Evolutionary conservation across 2,888 invertebrate genomes (phyloP).

Genomic region (Corbicula japonica): DNA sequence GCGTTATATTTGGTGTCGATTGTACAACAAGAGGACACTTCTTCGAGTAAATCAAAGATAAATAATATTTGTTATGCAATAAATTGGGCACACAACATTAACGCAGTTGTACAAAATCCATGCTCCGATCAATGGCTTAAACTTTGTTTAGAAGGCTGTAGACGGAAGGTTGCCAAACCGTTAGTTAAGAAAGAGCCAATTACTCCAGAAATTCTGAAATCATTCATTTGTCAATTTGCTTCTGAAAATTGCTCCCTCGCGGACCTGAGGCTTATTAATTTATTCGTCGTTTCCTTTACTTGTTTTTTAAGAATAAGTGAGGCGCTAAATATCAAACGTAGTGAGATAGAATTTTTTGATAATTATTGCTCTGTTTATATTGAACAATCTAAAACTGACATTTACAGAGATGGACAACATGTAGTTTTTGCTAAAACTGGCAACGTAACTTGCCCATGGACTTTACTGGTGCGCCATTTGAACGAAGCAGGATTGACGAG

Average conservation of each 20-base stretch:
- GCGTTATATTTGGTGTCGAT: slow-evolving; percentile 16
- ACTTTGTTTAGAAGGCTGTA: slow-evolving; percentile 19
- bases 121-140: slow-evolving; percentile 17
- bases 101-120: neutral
- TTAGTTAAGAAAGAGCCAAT: slow-evolving; percentile 15
- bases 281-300: slow-evolving; percentile 6
- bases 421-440: neutral
- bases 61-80: slow-evolving; percentile 26
- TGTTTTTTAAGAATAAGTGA: slow-evolving; percentile 17
- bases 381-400: slow-evolving; percentile 1
- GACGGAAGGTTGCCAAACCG: slow-evolving; percentile 2
- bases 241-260: slow-evolving; percentile 18
- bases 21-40: neutral
- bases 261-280: slow-evolving; percentile 13
- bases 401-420: neutral
- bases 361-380: neutral
- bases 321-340: neutral
- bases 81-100: slow-evolving; percentile 5
- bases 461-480: slow-evolving; percentile 1
- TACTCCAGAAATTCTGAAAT: slow-evolving; percentile 17
- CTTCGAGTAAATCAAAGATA: slow-evolving; percentile 22
- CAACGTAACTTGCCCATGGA: neutral
- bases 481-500: neutral
- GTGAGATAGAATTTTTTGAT: slow-evolving; percentile 3
- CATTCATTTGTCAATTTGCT: slow-evolving; percentile 4